Base-by-base conservation (phyloP, 2,797 vertebrate genomes). In the Halcyon chelicuti region DNA sequence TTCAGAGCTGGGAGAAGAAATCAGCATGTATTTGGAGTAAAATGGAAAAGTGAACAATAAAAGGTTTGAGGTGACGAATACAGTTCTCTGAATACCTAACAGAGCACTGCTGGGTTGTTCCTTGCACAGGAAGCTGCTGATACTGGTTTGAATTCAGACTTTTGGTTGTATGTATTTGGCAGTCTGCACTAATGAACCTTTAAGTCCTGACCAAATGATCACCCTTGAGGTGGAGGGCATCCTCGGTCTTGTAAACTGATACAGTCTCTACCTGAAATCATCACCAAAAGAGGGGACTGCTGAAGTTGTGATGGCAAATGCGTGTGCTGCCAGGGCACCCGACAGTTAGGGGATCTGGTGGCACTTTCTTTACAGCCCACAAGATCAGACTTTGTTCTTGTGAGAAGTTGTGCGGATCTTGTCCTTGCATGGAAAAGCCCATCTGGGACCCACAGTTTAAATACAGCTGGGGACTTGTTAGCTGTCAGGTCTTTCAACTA, bases 401-500 rank as follows among this genome's bases (percentile, higher is more conserved):
- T 47, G 22, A 73, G 66, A 90, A 76, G 42, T 40, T 62, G 28
- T 40, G 71, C 66, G 31, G 63, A 23, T 94, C 71, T 37, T 83
- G 13, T 70, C 9, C 29, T 67, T 82, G 72, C 10, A 17, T 71
- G 68, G 63, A 77, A 87, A 91, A 90, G 35, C 65, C 67, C 26
- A 76, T 82, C 78, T 90, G 84, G 54, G 66, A 86, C 73, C 28
- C 1, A 1, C 2, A 3, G 52, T 78, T 81, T 84, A 71, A 44
- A 63, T 82, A 57, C 63, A 85, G 51, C 67, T 92, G 81, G 75
- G 90, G 71, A 78, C 68, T 23, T 44, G 63, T 60, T 94, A 80
- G 68, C 49, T 89, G 85, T 82, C 65, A 70, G 68, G 54, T 93
- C 91, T 95, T 86, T 88, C 72, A 90, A 3, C n/a, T 65, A 19